phyloP scores from a whole-genome alignment of 2,797 vertebrate genomes.

The Spinibarbus caldwelli region DNA sequence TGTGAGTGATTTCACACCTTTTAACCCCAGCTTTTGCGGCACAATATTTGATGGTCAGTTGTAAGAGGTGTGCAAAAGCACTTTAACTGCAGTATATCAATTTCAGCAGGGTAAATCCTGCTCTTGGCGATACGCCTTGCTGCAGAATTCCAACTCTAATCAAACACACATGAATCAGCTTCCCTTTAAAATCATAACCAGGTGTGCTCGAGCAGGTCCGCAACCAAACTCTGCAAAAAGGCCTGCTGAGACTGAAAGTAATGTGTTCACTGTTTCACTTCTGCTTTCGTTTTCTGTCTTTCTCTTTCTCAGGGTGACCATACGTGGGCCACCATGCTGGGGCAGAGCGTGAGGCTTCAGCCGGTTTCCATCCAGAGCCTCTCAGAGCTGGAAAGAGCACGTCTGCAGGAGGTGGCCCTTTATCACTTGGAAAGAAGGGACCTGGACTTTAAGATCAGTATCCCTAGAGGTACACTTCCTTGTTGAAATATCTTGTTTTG shows the following conservation, averaged over 20 bases:
- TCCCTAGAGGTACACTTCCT: slow-evolving; percentile 77
- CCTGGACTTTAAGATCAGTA: slow-evolving; percentile 78
- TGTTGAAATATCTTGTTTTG: neutral
- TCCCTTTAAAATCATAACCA: slow-evolving; percentile 38
- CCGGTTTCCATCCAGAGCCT: slow-evolving; percentile 87
- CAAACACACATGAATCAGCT: slow-evolving; percentile 38
- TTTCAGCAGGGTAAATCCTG: slow-evolving; percentile 5
- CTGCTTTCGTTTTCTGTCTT: neutral
- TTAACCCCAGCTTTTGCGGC: neutral
- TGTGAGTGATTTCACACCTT: neutral
- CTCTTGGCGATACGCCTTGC: neutral
- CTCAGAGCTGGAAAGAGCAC: slow-evolving; percentile 90
- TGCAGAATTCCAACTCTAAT: slow-evolving; percentile 36
- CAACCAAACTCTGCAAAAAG: neutral
- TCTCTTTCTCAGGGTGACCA: slow-evolving; percentile 68
- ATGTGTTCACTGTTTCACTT: neutral
- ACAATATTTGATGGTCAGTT: slow-evolving; percentile 33
- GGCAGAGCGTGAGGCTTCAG: slow-evolving; percentile 77
- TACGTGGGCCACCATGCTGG: slow-evolving; percentile 74
- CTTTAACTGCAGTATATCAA: slow-evolving; percentile 18
- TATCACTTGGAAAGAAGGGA: slow-evolving; percentile 81
- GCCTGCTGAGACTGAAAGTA: slow-evolving; percentile 1
- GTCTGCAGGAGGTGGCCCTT: slow-evolving; percentile 86
- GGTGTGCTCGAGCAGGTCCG: neutral
- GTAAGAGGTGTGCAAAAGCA: slow-evolving; percentile 18